Evolutionary conservation across 1,140 invertebrate genomes (phyloP).

Genomic region (Bactericera cockerelli): DNA sequence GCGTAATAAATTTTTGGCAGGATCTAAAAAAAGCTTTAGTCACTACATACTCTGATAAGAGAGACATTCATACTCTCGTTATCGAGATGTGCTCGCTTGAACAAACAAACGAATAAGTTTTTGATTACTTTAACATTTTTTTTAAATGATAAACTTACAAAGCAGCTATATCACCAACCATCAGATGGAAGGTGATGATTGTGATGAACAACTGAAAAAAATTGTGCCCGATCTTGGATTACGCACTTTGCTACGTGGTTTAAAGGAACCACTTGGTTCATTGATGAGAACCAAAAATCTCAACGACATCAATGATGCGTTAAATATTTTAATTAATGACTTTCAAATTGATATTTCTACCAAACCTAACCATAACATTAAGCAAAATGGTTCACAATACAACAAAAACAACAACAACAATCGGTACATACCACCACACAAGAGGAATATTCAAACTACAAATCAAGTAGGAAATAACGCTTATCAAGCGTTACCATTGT

Average conservation of each 20-base stretch:
- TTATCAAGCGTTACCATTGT: no score
- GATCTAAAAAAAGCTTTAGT: not conserved
- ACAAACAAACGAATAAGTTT: not conserved
- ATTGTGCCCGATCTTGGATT: not conserved
- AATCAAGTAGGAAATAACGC: no score
- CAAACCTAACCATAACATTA: not conserved
- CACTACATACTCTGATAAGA: not conserved
- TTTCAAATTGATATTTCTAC: not conserved
- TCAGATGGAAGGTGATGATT: not conserved
- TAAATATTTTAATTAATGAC: constrained; percentile 10
- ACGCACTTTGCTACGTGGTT: not conserved
- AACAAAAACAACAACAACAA: no score
- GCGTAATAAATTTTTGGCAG: not conserved
- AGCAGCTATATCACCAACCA: not conserved
- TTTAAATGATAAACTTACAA: not conserved
- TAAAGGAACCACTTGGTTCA: constrained; percentile 4
- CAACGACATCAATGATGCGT: not conserved
- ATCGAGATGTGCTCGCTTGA: not conserved
- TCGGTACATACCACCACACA: no score
- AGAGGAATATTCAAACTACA: no score
- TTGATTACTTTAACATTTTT: not conserved
- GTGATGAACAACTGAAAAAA: not conserved
- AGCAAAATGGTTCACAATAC: no score
- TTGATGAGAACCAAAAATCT: constrained; percentile 10
- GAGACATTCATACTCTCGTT: not conserved